phyloP scores from a whole-genome alignment of 2,113 vertebrate genomes.

The Thunnus thynnus region DNA sequence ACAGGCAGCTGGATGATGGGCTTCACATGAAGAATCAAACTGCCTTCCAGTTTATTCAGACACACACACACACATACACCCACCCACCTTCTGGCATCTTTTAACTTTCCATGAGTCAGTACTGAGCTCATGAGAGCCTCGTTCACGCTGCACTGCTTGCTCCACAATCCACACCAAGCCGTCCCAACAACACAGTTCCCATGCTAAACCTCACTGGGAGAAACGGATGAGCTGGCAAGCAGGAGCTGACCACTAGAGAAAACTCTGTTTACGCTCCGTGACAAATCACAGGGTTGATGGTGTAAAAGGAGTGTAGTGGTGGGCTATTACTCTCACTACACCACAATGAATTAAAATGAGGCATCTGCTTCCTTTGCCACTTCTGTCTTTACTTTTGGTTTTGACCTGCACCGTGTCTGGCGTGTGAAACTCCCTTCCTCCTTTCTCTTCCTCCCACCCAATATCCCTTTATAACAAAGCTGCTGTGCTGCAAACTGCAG shows the following conservation, averaged over 20 bases:
- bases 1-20: slow-evolving; percentile 46
- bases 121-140: slow-evolving; percentile 63
- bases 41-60: slow-evolving; percentile 48
- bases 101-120: slow-evolving; percentile 76
- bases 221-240: slow-evolving; percentile 55
- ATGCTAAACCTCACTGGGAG: slow-evolving; percentile 60
- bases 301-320: slow-evolving; percentile 55
- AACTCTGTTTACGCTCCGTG: slow-evolving; percentile 57
- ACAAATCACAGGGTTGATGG: slow-evolving; percentile 69
- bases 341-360: slow-evolving; percentile 50
- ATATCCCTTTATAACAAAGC: slow-evolving; percentile 56
- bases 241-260: slow-evolving; percentile 57
- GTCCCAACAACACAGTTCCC: slow-evolving; percentile 62
- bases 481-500: slow-evolving; percentile 31
- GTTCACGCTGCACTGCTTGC: slow-evolving; percentile 40
- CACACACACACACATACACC: slow-evolving; percentile 26
- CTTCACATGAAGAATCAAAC: slow-evolving; percentile 52
- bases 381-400: slow-evolving; percentile 59
- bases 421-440: slow-evolving; percentile 66
- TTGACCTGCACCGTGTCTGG: slow-evolving; percentile 46
- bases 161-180: slow-evolving; percentile 42
- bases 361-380: slow-evolving; percentile 52
- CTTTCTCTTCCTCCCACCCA: slow-evolving; percentile 62
- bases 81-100: slow-evolving; percentile 45
- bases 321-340: slow-evolving; percentile 57